Conservation (phyloP, 2,888 invertebrate species). For the Zele albiditarsus region DNA sequence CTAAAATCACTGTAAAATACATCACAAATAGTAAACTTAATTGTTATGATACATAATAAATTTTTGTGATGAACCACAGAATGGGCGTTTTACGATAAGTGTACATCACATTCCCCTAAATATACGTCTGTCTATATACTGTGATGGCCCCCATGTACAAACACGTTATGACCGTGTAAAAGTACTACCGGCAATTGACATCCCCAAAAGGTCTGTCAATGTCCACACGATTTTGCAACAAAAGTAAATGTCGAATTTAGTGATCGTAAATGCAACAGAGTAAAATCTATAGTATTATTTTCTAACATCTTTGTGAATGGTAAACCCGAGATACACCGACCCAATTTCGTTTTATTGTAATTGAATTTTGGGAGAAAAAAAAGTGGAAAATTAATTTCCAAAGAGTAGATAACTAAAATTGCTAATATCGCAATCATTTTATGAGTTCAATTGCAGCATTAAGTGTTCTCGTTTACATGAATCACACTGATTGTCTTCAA, state of each 20-base stretch:
- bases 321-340: too few relatives aligned
- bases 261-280: slow-evolving; percentile 45
- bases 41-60: slow-evolving; percentile 33
- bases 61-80: slow-evolving; percentile 31
- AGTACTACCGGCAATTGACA: slow-evolving; percentile 28
- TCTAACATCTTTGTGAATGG: not conserved
- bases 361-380: not conserved
- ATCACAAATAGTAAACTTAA: slow-evolving; percentile 21
- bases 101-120: slow-evolving; percentile 11
- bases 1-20: slow-evolving; percentile 15
- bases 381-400: too few relatives aligned
- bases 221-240: not conserved
- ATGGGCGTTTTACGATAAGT: slow-evolving; percentile 24
- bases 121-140: slow-evolving; percentile 4
- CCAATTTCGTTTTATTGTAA: not conserved
- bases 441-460: too few relatives aligned
- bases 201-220: not conserved
- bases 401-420: too few relatives aligned
- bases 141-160: slow-evolving; percentile 44
- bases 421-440: too few relatives aligned
- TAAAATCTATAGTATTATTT: not conserved
- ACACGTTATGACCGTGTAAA: slow-evolving; percentile 52
- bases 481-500: too few relatives aligned
- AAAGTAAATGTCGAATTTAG: slow-evolving; percentile 43
- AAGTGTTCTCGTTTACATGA: too few relatives aligned